These are phyloP conservation scores for Apteryx mantelli DNA, from an alignment of 2,113 vertebrate species.

Conservation along the genomic window DNA sequence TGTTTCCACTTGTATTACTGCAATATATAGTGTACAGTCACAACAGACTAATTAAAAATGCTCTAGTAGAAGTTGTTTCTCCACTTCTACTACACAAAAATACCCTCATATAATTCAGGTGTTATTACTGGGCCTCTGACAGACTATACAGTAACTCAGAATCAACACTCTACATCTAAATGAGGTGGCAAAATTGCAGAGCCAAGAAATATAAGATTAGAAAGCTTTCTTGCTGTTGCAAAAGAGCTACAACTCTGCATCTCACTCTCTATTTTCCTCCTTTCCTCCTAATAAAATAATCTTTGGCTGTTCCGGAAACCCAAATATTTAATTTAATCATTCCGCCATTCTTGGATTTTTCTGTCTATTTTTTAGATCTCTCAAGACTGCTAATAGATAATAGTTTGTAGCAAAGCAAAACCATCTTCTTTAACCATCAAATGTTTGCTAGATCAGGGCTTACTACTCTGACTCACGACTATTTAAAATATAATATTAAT, in stretches of 20 bases:
- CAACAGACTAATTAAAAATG: neutral
- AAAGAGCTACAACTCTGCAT: neutral
- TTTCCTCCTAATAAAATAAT: neutral
- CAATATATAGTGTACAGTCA: neutral
- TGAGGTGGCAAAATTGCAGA: neutral
- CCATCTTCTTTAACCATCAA: neutral
- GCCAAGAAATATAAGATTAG: neutral
- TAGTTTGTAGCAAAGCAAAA: neutral
- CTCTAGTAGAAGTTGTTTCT: neutral
- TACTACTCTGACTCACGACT: neutral
- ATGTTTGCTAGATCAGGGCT: neutral
- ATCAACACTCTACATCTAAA: neutral
- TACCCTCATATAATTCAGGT: neutral
- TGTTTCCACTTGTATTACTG: neutral
- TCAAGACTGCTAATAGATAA: neutral
- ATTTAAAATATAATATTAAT: neutral
- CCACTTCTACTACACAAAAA: neutral
- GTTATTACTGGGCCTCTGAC: neutral
- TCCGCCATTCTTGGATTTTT: neutral
- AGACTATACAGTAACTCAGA: neutral
- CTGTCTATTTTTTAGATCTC: neutral
- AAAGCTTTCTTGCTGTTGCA: neutral
- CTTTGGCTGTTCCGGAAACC: neutral
- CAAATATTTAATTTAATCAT: neutral
- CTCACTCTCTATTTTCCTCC: neutral